Evolutionary conservation across 2,797 vertebrate species (phyloP).

Genomic region (Tiaroga cobitis): DNA sequence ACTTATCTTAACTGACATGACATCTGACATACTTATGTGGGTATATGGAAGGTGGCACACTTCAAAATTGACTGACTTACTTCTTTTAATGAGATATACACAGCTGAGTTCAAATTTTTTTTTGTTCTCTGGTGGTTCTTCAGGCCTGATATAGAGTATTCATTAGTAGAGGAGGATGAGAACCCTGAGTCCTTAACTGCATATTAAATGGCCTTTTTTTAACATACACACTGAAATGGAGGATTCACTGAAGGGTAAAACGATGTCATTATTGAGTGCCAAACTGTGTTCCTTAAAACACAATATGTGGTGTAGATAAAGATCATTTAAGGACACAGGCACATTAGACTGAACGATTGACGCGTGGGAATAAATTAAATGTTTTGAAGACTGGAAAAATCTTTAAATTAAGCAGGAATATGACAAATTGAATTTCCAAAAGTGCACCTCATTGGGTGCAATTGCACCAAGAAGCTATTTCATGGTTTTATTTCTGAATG

Average conservation of each 20-base stretch:
- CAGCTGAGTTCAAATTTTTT: slow-evolving; percentile 12
- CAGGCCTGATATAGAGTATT: slow-evolving; percentile 40
- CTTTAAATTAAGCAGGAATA: neutral
- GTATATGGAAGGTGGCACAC: slow-evolving; percentile 25
- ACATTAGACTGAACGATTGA: neutral
- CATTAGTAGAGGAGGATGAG: slow-evolving; percentile 44
- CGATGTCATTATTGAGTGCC: slow-evolving; percentile 25
- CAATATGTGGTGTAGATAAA: neutral
- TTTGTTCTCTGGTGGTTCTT: slow-evolving; percentile 32
- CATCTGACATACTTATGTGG: slow-evolving; percentile 15
- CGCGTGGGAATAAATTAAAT: neutral
- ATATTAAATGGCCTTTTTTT: neutral
- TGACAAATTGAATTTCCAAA: neutral
- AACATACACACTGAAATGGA: slow-evolving; percentile 30
- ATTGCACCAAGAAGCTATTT: too few species aligned
- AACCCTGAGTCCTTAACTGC: slow-evolving; percentile 12
- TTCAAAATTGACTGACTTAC: slow-evolving; percentile 43
- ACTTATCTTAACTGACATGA: slow-evolving; percentile 30
- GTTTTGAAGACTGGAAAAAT: slow-evolving; percentile 1
- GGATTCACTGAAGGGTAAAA: slow-evolving; percentile 27
- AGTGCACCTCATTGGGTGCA: neutral
- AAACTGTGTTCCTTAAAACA: slow-evolving; percentile 1
- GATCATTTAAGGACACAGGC: neutral
- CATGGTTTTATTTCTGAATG: neutral
- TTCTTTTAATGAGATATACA: slow-evolving; percentile 45